Percentiles rank a stretch among this genome's conserved stretches.
phyloP scores from a whole-genome alignment of 2,113 vertebrate genomes.

The Oncorhynchus nerka region DNA sequence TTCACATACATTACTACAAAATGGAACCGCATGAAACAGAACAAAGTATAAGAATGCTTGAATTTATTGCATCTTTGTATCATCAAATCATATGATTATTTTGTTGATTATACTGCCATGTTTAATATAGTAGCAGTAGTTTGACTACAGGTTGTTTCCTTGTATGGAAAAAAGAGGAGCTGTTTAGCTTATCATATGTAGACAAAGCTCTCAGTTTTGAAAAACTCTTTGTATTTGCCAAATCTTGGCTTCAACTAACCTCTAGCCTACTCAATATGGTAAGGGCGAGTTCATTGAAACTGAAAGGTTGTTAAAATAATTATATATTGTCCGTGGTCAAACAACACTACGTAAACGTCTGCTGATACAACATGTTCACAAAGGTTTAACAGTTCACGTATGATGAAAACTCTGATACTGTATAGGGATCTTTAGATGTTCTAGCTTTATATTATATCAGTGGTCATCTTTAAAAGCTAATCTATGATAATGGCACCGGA shows the following conservation, averaged over 20 bases:
- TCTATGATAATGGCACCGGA: too few species aligned
- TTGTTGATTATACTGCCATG: background rate
- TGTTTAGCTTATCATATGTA: background rate
- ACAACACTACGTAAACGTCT: background rate
- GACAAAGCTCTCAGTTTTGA: background rate
- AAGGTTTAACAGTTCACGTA: background rate
- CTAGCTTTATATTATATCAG: background rate
- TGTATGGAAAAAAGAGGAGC: background rate
- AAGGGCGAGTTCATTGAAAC: constrained; percentile 17
- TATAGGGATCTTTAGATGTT: too few species aligned
- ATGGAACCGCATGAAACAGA: background rate
- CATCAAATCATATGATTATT: background rate
- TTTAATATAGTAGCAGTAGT: background rate
- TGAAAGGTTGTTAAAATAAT: constrained; percentile 40
- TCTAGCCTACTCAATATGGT: constrained; percentile 27
- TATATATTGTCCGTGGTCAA: constrained; percentile 3
- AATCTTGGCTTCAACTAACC: constrained; percentile 15
- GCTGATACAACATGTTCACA: background rate
- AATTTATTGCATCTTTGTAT: background rate
- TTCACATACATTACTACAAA: too few species aligned
- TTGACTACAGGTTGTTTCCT: background rate
- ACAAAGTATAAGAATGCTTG: background rate
- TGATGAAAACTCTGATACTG: background rate
- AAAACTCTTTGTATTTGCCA: constrained; percentile 7
- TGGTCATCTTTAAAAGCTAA: constrained; percentile 18